phyloP scores from a whole-genome alignment of 2,888 invertebrate genomes.

The Orthosia gracilis region DNA sequence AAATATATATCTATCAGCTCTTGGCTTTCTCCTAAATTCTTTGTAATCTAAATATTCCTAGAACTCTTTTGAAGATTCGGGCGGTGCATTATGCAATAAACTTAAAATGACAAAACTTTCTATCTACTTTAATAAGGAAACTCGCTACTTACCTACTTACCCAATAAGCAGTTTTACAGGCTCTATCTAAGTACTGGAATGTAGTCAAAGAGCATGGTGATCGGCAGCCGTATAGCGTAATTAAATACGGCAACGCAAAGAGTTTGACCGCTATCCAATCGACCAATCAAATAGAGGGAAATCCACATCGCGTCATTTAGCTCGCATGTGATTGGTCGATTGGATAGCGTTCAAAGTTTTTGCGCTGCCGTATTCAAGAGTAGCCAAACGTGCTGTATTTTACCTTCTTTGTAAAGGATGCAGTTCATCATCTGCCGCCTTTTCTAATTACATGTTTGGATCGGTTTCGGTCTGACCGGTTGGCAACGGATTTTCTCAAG shows the following conservation, averaged over 20 bases:
- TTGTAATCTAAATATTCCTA: not conserved
- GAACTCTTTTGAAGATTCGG: not conserved
- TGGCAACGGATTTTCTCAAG: no score
- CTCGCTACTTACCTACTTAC: conserved; percentile 28
- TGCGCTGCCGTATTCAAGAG: not conserved
- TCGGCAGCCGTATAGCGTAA: not conserved
- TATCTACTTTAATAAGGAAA: conserved; percentile 9
- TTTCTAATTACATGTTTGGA: no score
- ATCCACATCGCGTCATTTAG: no score
- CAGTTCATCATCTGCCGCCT: not conserved
- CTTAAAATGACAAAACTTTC: conserved; percentile 11
- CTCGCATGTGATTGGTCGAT: no score
- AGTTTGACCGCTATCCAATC: no score
- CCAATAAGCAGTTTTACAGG: conserved; percentile 19
- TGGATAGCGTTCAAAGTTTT: no score
- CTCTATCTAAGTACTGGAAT: conserved; percentile 18
- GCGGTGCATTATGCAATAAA: conserved; percentile 14
- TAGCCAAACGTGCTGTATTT: not conserved
- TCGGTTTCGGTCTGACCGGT: no score
- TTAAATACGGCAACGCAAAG: no score
- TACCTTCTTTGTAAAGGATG: not conserved
- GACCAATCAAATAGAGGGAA: no score
- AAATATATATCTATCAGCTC: not conserved
- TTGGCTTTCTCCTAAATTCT: not conserved
- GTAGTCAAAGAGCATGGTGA: conserved; percentile 1